Evolutionary conservation across 2,888 invertebrate genomes (phyloP), one percentile per base, ranked within the genome.

Genomic region (Cataglyphis altisquamis): DNA sequence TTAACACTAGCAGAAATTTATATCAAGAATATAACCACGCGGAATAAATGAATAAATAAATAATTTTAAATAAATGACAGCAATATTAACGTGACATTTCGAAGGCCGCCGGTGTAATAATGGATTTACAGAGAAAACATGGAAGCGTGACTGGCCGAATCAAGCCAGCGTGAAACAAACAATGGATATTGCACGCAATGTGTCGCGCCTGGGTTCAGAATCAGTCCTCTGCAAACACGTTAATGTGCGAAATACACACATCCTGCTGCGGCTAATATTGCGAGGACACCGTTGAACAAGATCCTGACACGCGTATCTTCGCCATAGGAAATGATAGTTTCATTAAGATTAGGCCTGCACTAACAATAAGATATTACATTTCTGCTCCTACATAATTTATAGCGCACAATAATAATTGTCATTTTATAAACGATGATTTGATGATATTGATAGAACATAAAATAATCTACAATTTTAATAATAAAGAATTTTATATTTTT

Each of bases 171-270:
- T 91, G 90, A 85, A 91, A 91, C 91, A 94, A 93, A 93, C 93
- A 93, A 91, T 92, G 92, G 93, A 94, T 94, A 94, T 94, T 94
- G 94, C 93, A 91, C 89, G 92, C 92, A 90, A 92, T 92, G 93
- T 93, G 91, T 94, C 92, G 92, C 90, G 83, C 84, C 88, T 88
- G 86, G 89, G 87, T 84, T 88, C 80, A 70, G 89, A 87, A 88
- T 90, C 90, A 88, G 93, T 93, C 94, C 94, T 94, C 85, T 91
- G 88, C 90, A 94, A 94, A 94, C 92, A 94, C 83, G 86, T 90
- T 94, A 94, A 94, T 94, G 94, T 94, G 94, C 92, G 94, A 94
- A 94, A 93, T 92, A 94, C 94, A 94, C 94, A 94, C 93, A 89
- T 90, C 88, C 86, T 83, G 78, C 72, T 81, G 88, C 84, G 84